Percentiles rank a stretch among this genome's conserved stretches.
Evolutionary conservation across 1,140 invertebrate species (phyloP).

Genomic region (Drosophila nigrodunni): DNA sequence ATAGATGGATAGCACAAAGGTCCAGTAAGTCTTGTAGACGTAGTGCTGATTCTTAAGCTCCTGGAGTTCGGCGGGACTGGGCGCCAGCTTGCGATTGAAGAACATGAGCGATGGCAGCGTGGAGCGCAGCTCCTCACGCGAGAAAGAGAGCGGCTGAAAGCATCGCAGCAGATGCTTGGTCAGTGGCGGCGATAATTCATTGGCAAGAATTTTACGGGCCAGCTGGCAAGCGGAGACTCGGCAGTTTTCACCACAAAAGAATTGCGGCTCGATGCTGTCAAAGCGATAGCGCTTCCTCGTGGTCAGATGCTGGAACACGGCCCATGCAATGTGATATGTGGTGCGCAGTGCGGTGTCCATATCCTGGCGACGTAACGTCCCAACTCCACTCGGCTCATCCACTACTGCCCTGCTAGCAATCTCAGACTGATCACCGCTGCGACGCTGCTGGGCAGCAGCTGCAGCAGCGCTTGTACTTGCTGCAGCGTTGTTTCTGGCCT

Average conservation of each 20-base stretch:
- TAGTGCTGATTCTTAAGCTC: constrained; percentile 77
- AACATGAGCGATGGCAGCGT: constrained; percentile 80
- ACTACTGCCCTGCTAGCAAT: constrained; percentile 2
- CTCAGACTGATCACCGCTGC: constrained; percentile 41
- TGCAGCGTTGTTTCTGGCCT: constrained; percentile 67
- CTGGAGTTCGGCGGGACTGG: constrained; percentile 72
- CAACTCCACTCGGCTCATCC: constrained; percentile 27
- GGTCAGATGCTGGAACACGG: constrained; percentile 75
- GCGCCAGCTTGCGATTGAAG: constrained; percentile 79
- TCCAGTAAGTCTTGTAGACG: constrained; percentile 84
- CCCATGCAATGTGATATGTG: constrained; percentile 83
- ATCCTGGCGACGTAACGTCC: constrained; percentile 54
- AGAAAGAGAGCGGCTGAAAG: constrained; percentile 79
- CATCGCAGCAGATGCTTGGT: constrained; percentile 75
- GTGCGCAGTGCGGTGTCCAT: constrained; percentile 60
- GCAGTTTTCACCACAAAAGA: constrained; percentile 77
- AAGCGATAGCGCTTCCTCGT: constrained; percentile 76
- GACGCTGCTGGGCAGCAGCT: constrained; percentile 52
- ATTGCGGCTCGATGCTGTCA: constrained; percentile 70
- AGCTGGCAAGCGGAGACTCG: constrained; percentile 73
- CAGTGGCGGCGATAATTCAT: constrained; percentile 73
- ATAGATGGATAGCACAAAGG: constrained; percentile 80
- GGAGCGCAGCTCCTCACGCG: constrained; percentile 73
- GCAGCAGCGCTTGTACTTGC: constrained; percentile 53
- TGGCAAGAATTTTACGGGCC: constrained; percentile 78